Conservation (phyloP, 2,888 invertebrate genomes). For the Drosophila helvetica region DNA sequence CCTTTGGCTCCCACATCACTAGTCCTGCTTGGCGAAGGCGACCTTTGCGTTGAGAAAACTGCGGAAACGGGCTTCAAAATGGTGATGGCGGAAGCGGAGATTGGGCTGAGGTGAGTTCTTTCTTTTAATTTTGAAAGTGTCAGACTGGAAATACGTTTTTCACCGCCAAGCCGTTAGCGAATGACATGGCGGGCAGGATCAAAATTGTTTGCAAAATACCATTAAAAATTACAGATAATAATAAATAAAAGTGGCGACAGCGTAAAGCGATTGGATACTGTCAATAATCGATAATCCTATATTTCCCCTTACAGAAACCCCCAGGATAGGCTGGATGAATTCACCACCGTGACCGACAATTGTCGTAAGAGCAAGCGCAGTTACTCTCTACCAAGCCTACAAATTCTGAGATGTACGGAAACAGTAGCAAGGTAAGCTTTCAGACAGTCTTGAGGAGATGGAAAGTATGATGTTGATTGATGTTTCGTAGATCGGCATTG, state of each 20-base stretch:
- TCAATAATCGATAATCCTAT: conserved; percentile 35
- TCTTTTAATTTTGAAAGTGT: conserved; percentile 2
- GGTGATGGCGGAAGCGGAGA: conserved; percentile 3
- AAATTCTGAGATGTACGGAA: background rate
- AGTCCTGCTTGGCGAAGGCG: conserved; percentile 78
- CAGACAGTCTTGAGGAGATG: background rate
- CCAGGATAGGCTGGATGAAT: background rate
- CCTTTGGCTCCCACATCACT: conserved; percentile 70
- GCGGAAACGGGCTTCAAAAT: conserved; percentile 1
- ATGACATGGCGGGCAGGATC: background rate
- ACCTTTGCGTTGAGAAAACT: conserved; percentile 76
- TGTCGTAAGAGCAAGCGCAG: conserved; percentile 57
- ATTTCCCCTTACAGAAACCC: conserved; percentile 20
- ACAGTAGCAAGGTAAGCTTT: background rate
- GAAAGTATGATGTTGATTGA: background rate
- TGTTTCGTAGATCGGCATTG: no score
- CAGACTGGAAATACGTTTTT: conserved; percentile 8
- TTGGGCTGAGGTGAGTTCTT: conserved; percentile 29
- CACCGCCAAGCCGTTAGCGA: conserved; percentile 18
- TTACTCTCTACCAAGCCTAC: conserved; percentile 73
- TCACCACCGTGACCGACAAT: conserved; percentile 20
- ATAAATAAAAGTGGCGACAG: conserved; percentile 28
- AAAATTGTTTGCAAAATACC: conserved; percentile 11
- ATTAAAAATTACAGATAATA: conserved; percentile 39
- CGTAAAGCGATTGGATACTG: conserved; percentile 28